A percentile compares a stretch with the other conserved stretches of the same genome.
Evolutionary conservation across 2,888 invertebrate species (phyloP).

Genomic region (Chrysina gloriosa): DNA sequence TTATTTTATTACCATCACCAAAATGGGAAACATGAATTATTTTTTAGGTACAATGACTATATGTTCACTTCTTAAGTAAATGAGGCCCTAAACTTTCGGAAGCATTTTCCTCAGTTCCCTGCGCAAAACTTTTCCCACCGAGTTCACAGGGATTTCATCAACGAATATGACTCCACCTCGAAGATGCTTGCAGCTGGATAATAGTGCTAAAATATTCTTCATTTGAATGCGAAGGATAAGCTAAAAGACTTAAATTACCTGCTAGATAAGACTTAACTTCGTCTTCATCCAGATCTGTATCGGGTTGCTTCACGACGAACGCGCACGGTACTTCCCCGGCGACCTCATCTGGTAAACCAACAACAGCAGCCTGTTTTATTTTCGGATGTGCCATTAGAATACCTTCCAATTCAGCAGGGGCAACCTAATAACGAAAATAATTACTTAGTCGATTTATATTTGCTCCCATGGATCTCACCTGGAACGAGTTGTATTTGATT

Average conservation of each 20-base stretch:
- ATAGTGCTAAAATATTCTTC: slow-evolving; percentile 4
- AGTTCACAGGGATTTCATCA: slow-evolving; percentile 65
- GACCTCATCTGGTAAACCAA: slow-evolving; percentile 79
- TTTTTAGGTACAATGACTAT: too few relatives aligned
- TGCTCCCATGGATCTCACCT: slow-evolving; percentile 64
- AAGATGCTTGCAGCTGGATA: slow-evolving; percentile 76
- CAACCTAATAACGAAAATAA: too few relatives aligned
- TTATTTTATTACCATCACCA: too few relatives aligned
- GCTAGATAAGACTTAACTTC: slow-evolving; percentile 65
- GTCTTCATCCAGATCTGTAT: slow-evolving; percentile 65
- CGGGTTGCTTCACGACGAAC: slow-evolving; percentile 76
- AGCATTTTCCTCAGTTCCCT: slow-evolving; percentile 54
- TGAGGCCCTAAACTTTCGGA: too few relatives aligned
- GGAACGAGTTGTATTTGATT: slow-evolving; percentile 90
- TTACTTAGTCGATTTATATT: too few relatives aligned
- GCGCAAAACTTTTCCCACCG: slow-evolving; percentile 66
- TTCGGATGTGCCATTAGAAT: slow-evolving; percentile 77
- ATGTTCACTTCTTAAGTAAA: too few relatives aligned
- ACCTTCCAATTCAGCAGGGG: slow-evolving; percentile 89
- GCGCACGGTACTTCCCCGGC: slow-evolving; percentile 83
- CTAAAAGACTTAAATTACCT: slow-evolving; percentile 61
- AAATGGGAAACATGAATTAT: too few relatives aligned
- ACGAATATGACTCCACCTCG: slow-evolving; percentile 72
- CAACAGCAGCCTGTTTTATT: slow-evolving; percentile 83
- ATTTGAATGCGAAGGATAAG: neutral